Evolutionary conservation across 2,888 invertebrate genomes (phyloP), one percentile per base, ranked within the genome.

Genomic region (Beris chalybata): DNA sequence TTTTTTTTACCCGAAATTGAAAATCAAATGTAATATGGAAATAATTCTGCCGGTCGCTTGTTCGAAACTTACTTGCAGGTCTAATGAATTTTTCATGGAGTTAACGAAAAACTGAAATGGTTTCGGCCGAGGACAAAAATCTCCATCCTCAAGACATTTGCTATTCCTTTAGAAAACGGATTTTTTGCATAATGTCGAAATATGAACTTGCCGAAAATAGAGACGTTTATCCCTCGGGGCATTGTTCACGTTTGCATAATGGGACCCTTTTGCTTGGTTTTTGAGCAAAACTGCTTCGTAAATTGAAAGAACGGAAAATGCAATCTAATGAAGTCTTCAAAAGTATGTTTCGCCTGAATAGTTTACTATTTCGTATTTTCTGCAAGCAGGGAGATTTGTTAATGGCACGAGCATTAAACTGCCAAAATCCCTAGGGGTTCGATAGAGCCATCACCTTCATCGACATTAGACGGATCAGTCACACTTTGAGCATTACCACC

Each of bases 71-170:
- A 52, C 50, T 61, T 50, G 22, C 22, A 61, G 50, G 61, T 50
- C 61, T 61, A 61, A 61, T 61, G 61, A 61, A 61, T 61, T 61
- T 61, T 61, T 61, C 61, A 61, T 61, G 50, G 50, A 50, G 22
- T 22, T 61, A 38, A 50, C 52, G 50, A 50, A 43, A 13, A 13
- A 31, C 4, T 50, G 22, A 61, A 43, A 7, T 38, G 43, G n/a
- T 13, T 1, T 12, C 43, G 38, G 38, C 5, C 2, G 44, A 7
- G 4, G 43, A 56, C 11, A 11, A 3, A 32, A 61, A 52, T 32
- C 50, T 29, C 30, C 58, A 7, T 58, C 45, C 43, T 29, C 52
- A 50, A 61, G 22, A 61, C 50, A 11, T 50, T 22, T 50, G 43
- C 15, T 52, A 61, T 50, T 52, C 38, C 50, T 61, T 61, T 47